Base-by-base conservation (phyloP, 2,113 vertebrate genomes). In the Sander lucioperca region DNA sequence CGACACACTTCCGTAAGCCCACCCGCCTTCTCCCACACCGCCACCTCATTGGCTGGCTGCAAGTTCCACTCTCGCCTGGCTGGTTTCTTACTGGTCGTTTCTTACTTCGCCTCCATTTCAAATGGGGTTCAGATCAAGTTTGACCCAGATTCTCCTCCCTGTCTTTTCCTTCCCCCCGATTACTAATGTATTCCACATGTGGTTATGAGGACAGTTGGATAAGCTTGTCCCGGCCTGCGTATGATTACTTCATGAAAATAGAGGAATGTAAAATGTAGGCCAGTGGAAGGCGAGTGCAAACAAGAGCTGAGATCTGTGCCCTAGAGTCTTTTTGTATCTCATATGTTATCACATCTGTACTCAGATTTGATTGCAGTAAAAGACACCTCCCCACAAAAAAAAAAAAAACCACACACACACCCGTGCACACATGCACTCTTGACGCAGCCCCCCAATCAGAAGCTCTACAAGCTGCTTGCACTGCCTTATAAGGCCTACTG, bases 401-500 rank as follows among this genome's bases (percentile, higher is more conserved):
- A 27, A 4, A 58, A 25, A 43, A 30, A 57, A 16, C 50, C 33
- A 39, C 36, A 53, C 23, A 19, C 18, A 53, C 27, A 64, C 11
- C 18, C 2, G 4, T 36, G 16, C 25, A 21, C 27, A 18, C n/a
- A 43, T 61, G 27, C 67, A 39, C 1, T 14, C 69, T 23, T 2
- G 8, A 50, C 80, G 61, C 87, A 85, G 69, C 36, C 61, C 70
- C 65, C 89, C 89, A 89, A 1, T 10, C 86, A 93, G 87, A 94
- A 85, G 86, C 90, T 84, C 83, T 75, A 59, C 85, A 75, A 77
- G 88, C 86, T 67, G 89, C 79, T 80, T 69, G 90, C 94, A 93
- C 93, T 92, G 84, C 95, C 95, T 94, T 95, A 94, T 95, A 95
- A 94, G 94, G 94, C 86, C 79, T 94, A 65, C 79, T 92, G 76